Base-by-base conservation (phyloP, 2,888 invertebrate species). In the Esperia sulphurella region DNA sequence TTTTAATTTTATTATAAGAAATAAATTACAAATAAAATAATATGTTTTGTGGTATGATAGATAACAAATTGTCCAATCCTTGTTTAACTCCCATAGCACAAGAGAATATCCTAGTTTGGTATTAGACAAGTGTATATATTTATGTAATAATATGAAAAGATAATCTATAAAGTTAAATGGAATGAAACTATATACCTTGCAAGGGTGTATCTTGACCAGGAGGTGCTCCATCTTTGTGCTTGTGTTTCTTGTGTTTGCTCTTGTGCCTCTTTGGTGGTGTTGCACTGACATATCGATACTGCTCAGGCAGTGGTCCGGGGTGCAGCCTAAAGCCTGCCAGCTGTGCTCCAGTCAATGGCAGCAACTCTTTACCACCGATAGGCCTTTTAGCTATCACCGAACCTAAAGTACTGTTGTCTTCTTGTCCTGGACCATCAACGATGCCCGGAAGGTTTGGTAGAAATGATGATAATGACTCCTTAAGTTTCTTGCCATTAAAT, bases 351-450 rank as follows among this genome's bases (percentile, higher is more conserved):
- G 95, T 95, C 54, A 98, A 82, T 14, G 96, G 96, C 62, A 96
- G 79, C 58, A 98, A 86, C 79, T 98, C 98, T 48, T 89, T 89
- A 8, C 97, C 97, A 51, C 95, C 95, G 57, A 98, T 97, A 6
- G 97, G 96, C 46, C 98, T 97, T 79, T 98, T 98, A 54, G 98
- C 98, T 72, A 98, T 98, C 14, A 98, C 95, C 46, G 97, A 97
- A 46, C 97, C 92, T 57, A 98, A 83, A 1, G 97, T 97, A 84
- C 98, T 98, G 75, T 93, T 95, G 66, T 94, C 94, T 71, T 92
- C 92, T 51, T 96, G 91, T 81, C 96, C 98, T 53, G 98, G 97
- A 29, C 96, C 95, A 86, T 98, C 98, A 59, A 98, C 95, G 57
- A 97, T 97, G 14, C 98, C 98, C 45, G 98, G 98, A 48, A 98